Evolutionary conservation across 2,113 vertebrate species (phyloP).

Genomic region (Phalacrocorax pelagicus): DNA sequence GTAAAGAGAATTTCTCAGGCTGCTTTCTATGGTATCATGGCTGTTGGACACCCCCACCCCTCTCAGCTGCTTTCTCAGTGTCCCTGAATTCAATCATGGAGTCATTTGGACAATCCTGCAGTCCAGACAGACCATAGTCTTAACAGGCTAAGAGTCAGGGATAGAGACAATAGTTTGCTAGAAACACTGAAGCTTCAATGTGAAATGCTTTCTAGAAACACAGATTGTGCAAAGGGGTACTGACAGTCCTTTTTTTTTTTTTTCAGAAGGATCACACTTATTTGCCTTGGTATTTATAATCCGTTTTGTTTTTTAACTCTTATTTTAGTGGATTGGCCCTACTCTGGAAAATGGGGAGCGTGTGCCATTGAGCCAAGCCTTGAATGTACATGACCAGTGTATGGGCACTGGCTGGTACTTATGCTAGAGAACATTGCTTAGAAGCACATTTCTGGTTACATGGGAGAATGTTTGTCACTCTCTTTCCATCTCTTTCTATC

Average conservation of each 20-base stretch:
- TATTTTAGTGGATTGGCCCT: slow-evolving; percentile 31
- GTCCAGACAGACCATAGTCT: slow-evolving; percentile 59
- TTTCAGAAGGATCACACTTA: slow-evolving; percentile 54
- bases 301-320: slow-evolving; percentile 29
- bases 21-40: slow-evolving; percentile 55
- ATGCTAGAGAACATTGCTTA: not conserved
- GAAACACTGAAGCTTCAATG: slow-evolving; percentile 60
- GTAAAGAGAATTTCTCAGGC: slow-evolving; percentile 76
- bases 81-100: slow-evolving; percentile 63
- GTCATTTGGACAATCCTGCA: slow-evolving; percentile 64
- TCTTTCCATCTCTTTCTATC: slow-evolving; percentile 10
- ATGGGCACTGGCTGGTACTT: slow-evolving; percentile 60
- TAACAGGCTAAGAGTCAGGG: slow-evolving; percentile 65
- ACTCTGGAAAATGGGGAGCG: slow-evolving; percentile 57
- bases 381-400: slow-evolving; percentile 64
- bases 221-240: slow-evolving; percentile 27
- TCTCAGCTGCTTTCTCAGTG: slow-evolving; percentile 74
- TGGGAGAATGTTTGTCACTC: slow-evolving; percentile 23
- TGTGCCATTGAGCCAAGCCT: slow-evolving; percentile 64
- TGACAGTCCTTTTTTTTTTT: slow-evolving; percentile 42
- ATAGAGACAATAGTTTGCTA: slow-evolving; percentile 60
- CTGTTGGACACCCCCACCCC: slow-evolving; percentile 51
- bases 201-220: slow-evolving; percentile 68
- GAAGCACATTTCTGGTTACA: slow-evolving; percentile 54
- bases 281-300: slow-evolving; percentile 71